phyloP scores from a whole-genome alignment of 2,113 vertebrate genomes.

The Sinocyclocheilus anshuiensis region DNA sequence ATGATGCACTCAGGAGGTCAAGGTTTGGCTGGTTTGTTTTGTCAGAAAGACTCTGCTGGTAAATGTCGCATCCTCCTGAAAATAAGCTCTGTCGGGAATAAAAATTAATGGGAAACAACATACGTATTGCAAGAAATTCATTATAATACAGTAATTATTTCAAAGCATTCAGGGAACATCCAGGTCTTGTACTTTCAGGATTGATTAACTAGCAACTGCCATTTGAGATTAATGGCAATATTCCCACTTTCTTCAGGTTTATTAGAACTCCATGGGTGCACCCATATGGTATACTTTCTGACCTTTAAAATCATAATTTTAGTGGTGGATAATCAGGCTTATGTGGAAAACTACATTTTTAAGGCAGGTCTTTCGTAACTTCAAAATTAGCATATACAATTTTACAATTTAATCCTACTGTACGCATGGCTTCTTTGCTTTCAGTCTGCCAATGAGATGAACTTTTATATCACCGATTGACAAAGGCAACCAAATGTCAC shows the following conservation, averaged over 20 bases:
- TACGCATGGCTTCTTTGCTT: not conserved
- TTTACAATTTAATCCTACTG: not conserved
- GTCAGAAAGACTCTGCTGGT: not conserved
- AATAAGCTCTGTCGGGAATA: not conserved
- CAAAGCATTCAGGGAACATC: not conserved
- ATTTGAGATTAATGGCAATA: conserved; percentile 1
- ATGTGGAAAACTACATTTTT: not conserved
- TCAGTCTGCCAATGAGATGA: conserved; percentile 14
- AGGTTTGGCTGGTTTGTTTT: not conserved
- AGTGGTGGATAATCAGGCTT: not conserved
- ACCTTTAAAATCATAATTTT: not conserved
- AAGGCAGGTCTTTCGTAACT: not conserved
- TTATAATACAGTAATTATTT: not conserved
- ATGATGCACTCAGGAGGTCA: not conserved
- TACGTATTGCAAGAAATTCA: not conserved
- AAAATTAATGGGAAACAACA: not conserved
- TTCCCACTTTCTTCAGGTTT: not conserved
- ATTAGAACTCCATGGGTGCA: not conserved
- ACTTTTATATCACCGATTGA: conserved; percentile 56
- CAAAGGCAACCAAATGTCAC: conserved; percentile 56
- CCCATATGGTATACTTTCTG: not conserved
- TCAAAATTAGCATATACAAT: not conserved
- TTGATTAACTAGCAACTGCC: not conserved
- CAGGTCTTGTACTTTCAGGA: not conserved
- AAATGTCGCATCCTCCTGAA: not conserved